A percentile compares a stretch with the other conserved stretches of the same genome.
phyloP scores from a whole-genome alignment of 2,113 vertebrate genomes.

The Rhinoderma darwinii region DNA sequence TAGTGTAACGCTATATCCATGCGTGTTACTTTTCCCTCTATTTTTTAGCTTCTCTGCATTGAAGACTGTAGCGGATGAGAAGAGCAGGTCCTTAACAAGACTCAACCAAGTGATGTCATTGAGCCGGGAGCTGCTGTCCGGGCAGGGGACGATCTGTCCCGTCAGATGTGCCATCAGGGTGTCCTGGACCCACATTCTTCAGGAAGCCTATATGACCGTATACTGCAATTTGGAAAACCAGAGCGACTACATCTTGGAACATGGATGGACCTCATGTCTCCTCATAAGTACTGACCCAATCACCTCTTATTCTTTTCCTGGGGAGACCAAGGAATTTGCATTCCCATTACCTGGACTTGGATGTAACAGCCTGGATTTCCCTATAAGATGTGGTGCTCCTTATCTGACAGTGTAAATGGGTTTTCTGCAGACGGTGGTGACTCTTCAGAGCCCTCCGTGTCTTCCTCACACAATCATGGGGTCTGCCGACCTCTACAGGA shows the following conservation, averaged over 20 bases:
- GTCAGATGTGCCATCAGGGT: conserved; percentile 75
- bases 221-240: conserved; percentile 83
- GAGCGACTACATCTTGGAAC: conserved; percentile 79
- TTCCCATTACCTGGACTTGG: conserved; percentile 74
- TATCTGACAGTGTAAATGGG: conserved; percentile 80
- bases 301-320: conserved; percentile 80
- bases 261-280: conserved; percentile 86
- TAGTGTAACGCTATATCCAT: too few relatives aligned
- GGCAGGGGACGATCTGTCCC: conserved; percentile 68
- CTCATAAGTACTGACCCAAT: conserved; percentile 70
- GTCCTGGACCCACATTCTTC: conserved; percentile 80
- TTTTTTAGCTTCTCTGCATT: conserved; percentile 79
- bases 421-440: conserved; percentile 62
- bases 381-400: conserved; percentile 79
- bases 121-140: conserved; percentile 77
- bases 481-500: conserved; percentile 83
- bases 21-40: background rate
- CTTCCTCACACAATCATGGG: conserved; percentile 65
- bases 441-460: conserved; percentile 43
- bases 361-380: conserved; percentile 71
- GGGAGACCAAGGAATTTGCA: conserved; percentile 74
- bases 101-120: conserved; percentile 88
- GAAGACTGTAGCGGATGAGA: conserved; percentile 81
- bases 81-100: conserved; percentile 78
- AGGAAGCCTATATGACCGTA: conserved; percentile 75